Base-by-base conservation (phyloP, 2,888 invertebrate genomes). In the Drosophila subsilvestris region DNA sequence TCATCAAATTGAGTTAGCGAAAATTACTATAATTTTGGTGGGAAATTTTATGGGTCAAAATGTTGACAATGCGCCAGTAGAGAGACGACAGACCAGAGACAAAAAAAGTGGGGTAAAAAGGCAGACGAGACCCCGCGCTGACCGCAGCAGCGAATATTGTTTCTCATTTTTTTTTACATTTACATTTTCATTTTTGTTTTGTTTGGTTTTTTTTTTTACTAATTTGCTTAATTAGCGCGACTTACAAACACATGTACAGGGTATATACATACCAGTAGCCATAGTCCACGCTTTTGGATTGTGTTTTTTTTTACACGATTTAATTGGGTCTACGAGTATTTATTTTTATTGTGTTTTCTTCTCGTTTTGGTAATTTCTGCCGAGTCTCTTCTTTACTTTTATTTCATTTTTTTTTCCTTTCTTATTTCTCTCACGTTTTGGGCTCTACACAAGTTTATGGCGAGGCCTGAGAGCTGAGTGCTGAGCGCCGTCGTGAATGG, bases 31-130 rank as follows among this genome's bases (percentile, higher is more conserved):
- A 86, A 86, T 86, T 85, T 84, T 79, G 37, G 78, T 86, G 85
- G 88, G 85, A 89, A 86, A 85, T 79, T 89, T 86, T 89, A 79
- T 87, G 86, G 85, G 86, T 86, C 86, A 86, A 77, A 81, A 68
- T 60, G 80, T 80, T 81, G 81, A 82, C 87, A 82, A 82, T 74
- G 75, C 57, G 58, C 37, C 60, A 57, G 37, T 74, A 70, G 47
- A 7, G 63, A 49, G 51, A 42, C 51, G n/a, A 62, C 60, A 58
- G 17, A 63, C 44, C 0, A 45, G 60, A 37, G 51, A 57, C 25
- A 37, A 20, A 29, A 29, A 74, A 66, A 74, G 57, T 68, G 61
- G 68, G 68, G 53, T 37, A 37, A n/a, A 37, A 60, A 72, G 27
- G 59, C 60, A 69, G 80, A 74, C 67, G 62, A 63, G 72, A 54